phyloP scores from a whole-genome alignment of 2,113 vertebrate genomes.

The Dipodomys ordii region DNA sequence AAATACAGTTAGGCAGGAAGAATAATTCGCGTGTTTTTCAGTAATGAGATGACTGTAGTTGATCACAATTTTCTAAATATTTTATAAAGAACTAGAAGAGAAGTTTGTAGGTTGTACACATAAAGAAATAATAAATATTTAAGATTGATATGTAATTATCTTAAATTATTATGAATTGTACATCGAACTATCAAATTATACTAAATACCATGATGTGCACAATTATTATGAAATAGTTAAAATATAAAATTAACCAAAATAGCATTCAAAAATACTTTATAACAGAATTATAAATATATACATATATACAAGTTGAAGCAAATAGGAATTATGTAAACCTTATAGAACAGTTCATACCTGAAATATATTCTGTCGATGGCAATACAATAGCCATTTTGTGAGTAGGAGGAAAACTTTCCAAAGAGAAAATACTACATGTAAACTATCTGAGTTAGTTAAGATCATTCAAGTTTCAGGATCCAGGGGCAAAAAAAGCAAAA shows the following conservation, averaged over 20 bases:
- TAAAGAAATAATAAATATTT: not conserved
- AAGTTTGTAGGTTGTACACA: not conserved
- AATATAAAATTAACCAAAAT: not conserved
- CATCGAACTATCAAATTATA: too few species aligned
- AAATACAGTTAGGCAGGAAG: not conserved
- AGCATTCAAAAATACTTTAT: too few species aligned
- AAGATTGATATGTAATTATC: not conserved
- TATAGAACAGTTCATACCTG: slow-evolving; percentile 16
- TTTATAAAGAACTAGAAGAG: not conserved
- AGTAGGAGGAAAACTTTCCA: not conserved
- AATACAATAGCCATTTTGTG: slow-evolving; percentile 15
- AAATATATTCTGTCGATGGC: not conserved
- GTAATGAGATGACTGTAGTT: not conserved
- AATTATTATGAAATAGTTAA: not conserved
- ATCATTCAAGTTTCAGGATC: slow-evolving; percentile 2
- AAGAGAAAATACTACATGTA: not conserved
- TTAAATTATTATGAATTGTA: too few species aligned
- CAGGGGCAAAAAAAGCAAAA: not conserved
- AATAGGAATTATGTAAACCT: not conserved
- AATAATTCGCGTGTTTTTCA: not conserved
- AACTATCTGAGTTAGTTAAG: not conserved
- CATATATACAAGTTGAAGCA: not conserved
- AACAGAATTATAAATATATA: too few species aligned
- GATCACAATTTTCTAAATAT: not conserved
- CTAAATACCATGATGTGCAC: not conserved